phyloP scores from a whole-genome alignment of 2,113 vertebrate genomes.

The Trichechus manatus region DNA sequence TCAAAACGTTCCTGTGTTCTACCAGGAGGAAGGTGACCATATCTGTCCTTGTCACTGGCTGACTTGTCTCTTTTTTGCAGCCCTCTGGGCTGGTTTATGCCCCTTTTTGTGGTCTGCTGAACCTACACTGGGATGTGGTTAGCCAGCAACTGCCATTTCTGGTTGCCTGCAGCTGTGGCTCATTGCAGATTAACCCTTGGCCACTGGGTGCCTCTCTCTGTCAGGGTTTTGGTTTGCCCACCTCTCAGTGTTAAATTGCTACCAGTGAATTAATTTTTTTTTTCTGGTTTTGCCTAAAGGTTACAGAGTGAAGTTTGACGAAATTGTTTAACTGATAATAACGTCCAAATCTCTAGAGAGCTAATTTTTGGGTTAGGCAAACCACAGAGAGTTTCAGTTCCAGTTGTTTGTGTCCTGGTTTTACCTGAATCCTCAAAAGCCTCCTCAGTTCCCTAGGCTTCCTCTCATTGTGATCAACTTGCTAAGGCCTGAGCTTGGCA shows the following conservation, averaged over 20 bases:
- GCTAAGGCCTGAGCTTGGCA: neutral
- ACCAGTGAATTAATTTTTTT: neutral
- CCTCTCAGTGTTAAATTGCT: neutral
- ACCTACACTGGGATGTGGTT: slow-evolving; percentile 44
- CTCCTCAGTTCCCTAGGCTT: neutral
- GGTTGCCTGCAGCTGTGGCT: slow-evolving; percentile 32
- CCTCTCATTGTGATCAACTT: neutral
- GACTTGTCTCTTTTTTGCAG: neutral
- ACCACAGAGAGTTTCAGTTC: slow-evolving; percentile 56
- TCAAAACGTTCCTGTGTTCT: neutral
- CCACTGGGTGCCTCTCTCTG: slow-evolving; percentile 75
- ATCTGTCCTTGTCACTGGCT: neutral
- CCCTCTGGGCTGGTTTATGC: neutral
- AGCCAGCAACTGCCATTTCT: slow-evolving; percentile 48
- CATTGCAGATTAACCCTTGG: slow-evolving; percentile 55
- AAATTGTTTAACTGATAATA: slow-evolving; percentile 49
- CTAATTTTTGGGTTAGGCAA: neutral
- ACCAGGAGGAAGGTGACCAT: neutral
- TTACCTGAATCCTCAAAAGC: neutral
- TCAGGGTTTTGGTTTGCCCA: slow-evolving; percentile 50
- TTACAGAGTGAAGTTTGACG: slow-evolving; percentile 17
- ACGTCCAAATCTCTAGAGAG: neutral
- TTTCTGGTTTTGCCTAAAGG: neutral
- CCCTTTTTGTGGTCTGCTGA: slow-evolving; percentile 45
- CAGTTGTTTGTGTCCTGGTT: slow-evolving; percentile 15